Evolutionary conservation across 2,888 invertebrate genomes (phyloP), one percentile per base, ranked within the genome.

Genomic region (Drosophila ezoana): DNA sequence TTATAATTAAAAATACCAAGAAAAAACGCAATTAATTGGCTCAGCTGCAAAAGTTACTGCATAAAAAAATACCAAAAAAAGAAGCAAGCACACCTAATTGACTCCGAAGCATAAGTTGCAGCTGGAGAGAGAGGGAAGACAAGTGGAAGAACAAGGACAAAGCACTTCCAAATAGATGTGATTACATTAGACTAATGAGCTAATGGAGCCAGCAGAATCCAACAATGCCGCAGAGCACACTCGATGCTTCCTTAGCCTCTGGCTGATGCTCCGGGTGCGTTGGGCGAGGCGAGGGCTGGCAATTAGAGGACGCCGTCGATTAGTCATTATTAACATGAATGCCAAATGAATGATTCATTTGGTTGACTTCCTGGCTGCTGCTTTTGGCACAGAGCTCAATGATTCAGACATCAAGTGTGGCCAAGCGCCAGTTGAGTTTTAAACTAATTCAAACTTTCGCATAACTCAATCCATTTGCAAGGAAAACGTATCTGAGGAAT

Each of bases 181-280:
- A 76, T 75, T 72, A 60, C 73, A 77, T 77, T 66, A 72, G 80
- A 65, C 85, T 85, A 81, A 85, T 85, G 82, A 79, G 79, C 76
- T 81, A 74, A 79, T 79, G 65, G 65, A 71, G 33, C 58, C 60
- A 57, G 23, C 61, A 45, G 58, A 67, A 67, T 62, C 62, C 54
- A 56, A 56, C 45, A 40, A 62, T 41, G 54, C 47, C 56, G 28
- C 28, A 56, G 37, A 37, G 16, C 37, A 10, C 51, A 32, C 16
- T 10, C 48, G 10, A n/a, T 11, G 52, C 4, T 8, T 28, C 28
- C 28, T 28, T 8, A 8, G 28, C 8, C 28, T 28, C 28, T 8
- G 28, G 8, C 28, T 8, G 8, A 28, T 1, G 6, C 8, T 23
- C 6, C 23, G 23, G 23, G 23, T 23, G 23, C 38, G 8, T 41